Evolutionary conservation across 2,888 invertebrate species (phyloP).

Genomic region (Acleris holmiana): DNA sequence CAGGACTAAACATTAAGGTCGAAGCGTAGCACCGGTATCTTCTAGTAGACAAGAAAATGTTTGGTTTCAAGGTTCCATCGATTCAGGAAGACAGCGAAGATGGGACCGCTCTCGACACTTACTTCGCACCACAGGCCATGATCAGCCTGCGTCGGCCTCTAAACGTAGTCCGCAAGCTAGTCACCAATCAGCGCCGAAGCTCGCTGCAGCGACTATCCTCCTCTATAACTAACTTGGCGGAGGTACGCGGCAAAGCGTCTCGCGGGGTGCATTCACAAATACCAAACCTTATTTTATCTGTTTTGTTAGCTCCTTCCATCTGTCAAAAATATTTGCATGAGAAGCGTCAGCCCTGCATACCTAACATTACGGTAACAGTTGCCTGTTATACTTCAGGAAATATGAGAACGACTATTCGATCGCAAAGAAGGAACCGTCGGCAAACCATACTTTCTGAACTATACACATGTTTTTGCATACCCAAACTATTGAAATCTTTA

Average conservation of each 20-base stretch:
- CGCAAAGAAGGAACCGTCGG: no score
- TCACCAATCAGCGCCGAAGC: constrained; percentile 76
- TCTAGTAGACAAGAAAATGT: constrained; percentile 48
- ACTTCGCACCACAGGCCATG: constrained; percentile 70
- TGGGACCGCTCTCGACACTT: constrained; percentile 61
- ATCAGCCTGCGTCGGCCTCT: constrained; percentile 75
- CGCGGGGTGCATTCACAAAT: constrained; percentile 62
- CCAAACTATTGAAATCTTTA: neutral
- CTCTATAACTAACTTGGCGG: constrained; percentile 80
- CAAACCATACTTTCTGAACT: neutral
- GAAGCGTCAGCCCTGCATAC: no score
- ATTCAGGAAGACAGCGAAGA: constrained; percentile 73
- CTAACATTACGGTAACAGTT: no score
- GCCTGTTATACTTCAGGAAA: no score
- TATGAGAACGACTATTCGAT: no score
- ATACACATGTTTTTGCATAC: neutral
- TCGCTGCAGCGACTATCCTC: constrained; percentile 78
- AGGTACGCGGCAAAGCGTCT: constrained; percentile 71
- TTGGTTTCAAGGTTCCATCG: constrained; percentile 74
- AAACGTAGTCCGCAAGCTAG: constrained; percentile 81
- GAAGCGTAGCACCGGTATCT: constrained; percentile 3
- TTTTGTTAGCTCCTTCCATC: neutral
- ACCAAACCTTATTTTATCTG: neutral
- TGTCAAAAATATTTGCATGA: constrained; percentile 3
- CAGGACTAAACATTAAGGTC: constrained; percentile 10